Percentiles rank a stretch among this genome's conserved stretches.
Conservation (phyloP, 2,113 vertebrate species). For the Pyrgilauda ruficollis region DNA sequence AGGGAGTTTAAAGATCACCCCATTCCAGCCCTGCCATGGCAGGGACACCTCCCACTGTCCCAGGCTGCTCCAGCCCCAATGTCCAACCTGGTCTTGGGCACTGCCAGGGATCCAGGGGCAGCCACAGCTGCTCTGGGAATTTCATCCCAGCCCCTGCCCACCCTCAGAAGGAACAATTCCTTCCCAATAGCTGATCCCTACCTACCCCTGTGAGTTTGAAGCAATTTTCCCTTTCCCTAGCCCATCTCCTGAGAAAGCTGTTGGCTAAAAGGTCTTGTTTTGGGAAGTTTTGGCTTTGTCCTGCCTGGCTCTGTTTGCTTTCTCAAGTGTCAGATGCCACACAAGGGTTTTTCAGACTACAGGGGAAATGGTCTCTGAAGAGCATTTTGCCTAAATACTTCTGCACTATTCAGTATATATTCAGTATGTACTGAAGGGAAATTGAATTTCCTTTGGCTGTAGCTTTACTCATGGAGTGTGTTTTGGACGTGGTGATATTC, state of each 20-base stretch:
- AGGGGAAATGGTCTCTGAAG: neutral
- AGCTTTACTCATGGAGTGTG: neutral
- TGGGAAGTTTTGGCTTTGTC: neutral
- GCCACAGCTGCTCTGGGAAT: neutral
- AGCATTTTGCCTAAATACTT: neutral
- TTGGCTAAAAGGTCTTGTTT: accelerated
- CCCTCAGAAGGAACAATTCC: neutral
- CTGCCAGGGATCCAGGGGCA: neutral
- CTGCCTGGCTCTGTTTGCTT: neutral
- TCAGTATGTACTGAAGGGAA: neutral
- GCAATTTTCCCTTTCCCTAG: accelerated
- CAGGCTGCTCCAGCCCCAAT: accelerated
- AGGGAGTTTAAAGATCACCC: accelerated
- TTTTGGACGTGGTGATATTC: neutral
- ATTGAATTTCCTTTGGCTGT: neutral
- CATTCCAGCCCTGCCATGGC: accelerated
- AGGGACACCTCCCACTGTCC: neutral
- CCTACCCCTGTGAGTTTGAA: too few species aligned
- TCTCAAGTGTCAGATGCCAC: neutral
- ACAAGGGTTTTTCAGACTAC: accelerated
- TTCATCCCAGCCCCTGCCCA: accelerated
- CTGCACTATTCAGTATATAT: too few species aligned
- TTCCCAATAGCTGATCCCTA: neutral
- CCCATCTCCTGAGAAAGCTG: neutral
- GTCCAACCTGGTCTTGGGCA: neutral